phyloP scores from a whole-genome alignment of 2,888 invertebrate species.

The Platycnemis pennipes region DNA sequence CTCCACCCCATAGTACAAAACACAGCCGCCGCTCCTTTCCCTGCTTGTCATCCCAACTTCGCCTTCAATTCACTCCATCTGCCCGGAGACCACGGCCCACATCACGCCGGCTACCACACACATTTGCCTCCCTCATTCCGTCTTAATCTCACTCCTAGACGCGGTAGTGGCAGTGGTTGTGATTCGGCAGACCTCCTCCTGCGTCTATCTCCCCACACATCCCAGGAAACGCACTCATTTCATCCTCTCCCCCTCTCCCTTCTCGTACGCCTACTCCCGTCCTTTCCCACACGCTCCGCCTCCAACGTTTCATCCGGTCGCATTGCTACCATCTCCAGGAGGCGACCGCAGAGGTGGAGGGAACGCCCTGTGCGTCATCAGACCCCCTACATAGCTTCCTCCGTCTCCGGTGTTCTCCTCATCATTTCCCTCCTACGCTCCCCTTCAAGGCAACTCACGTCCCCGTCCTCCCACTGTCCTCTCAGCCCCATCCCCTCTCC shows the following conservation, averaged over 20 bases:
- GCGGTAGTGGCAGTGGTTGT: background rate
- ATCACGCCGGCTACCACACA: background rate
- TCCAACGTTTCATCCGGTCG: background rate
- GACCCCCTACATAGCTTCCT: background rate
- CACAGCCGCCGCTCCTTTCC: background rate
- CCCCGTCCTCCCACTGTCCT: background rate
- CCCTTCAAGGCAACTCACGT: background rate
- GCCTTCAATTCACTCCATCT: background rate
- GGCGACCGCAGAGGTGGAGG: background rate
- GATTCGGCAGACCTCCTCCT: background rate
- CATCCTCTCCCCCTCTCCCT: background rate
- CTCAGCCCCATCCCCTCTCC: background rate
- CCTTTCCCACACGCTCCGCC: background rate
- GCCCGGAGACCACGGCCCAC: background rate
- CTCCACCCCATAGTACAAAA: background rate
- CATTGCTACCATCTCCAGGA: background rate
- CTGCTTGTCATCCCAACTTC: conserved; percentile 12
- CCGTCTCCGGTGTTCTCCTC: background rate
- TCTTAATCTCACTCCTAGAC: background rate
- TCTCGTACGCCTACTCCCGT: no score
- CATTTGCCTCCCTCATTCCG: background rate
- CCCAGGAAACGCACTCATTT: background rate
- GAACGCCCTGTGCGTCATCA: conserved; percentile 1
- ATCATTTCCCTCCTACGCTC: background rate
- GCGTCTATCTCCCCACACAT: background rate